Base-by-base conservation (phyloP, 2,113 vertebrate species). In the Colius striatus region DNA sequence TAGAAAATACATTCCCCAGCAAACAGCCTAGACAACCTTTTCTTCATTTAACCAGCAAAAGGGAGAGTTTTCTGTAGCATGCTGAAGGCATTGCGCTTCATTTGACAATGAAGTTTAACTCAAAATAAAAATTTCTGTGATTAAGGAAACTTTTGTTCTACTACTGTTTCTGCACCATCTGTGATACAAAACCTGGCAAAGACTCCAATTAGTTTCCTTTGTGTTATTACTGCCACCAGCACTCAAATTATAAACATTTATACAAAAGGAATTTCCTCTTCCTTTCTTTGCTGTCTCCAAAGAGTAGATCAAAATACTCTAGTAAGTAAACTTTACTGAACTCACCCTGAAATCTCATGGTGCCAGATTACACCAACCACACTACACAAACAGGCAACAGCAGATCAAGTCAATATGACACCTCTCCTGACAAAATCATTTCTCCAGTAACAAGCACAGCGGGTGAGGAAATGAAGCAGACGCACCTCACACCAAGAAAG, bases 141-240 rank as follows among this genome's bases (percentile, higher is more conserved):
- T 93, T 93, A 96, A 76, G 65, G 50, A 95, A 96, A 97, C 90
- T 96, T 97, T 97, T 94, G 83, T 94, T 96, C 92, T 94, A 86
- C 82, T 95, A 80, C 75, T 94, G 60, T 92, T 95, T 93, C 93
- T 93, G 90, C 92, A 72, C 94, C 94, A 96, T 95, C 96, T 96
- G 93, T 87, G 95, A 93, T 82, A 90, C 1, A 4, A 94, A 96
- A 86, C 73, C 90, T 97, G 90, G 93, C 94, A 96, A 92, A 94
- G 93, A 29, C 50, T 92, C 70, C 73, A 81, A 55, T 78, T 95
- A 92, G 77, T 73, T 84, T 78, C 88, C 88, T 93, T 96, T 96
- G 83, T 96, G 85, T 94, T 97, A 94, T 90, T 96, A 93, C 66
- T 84, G 85, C 79, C 76, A 93, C 84, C 79, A 93, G 76, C 65